Evolutionary conservation across 2,888 invertebrate species (phyloP), one percentile per base, ranked within the genome.

Genomic region (Acleris laterana): DNA sequence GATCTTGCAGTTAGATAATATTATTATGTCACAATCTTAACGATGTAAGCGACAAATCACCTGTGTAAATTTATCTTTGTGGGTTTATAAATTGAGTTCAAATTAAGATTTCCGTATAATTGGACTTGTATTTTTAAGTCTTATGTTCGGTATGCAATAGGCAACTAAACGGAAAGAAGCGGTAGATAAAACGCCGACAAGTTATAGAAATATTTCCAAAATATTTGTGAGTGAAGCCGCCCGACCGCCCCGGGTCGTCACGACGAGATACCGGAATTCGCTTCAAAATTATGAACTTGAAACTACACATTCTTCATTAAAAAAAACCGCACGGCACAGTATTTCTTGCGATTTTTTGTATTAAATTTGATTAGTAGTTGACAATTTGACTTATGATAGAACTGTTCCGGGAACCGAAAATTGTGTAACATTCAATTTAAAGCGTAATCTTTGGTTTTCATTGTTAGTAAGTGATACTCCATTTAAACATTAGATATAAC

Each of bases 161-260:
- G 79, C 87, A 88, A 81, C 85, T 87, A 88, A 92, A 89, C 90
- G 89, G 89, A 87, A 90, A 91, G 90, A 81, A 90, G 90, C 90
- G 88, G 90, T 86, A 87, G 91, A 91, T 92, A 89, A 91, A 91
- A 90, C 79, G 84, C 86, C 87, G 88, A 88, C 90, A 90, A 90
- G 90, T 91, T 88, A 86, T 85, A 90, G 91, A 93, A 92, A 93
- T 91, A 92, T 92, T 93, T 91, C 87, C 89, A 89, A 92, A 93
- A 93, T 92, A 93, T 93, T 93, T 92, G 89, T 92, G 83, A 87
- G 88, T 81, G 84, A 85, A 75, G 80, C 84, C 83, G 82, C 79
- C 68, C 69, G 81, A 76, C 83, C 81, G 84, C 83, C 85, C 77
- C 74, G 78, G 80, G 83, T 83, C 79, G 81, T 81, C 76, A 72